Evolutionary conservation across 1,140 invertebrate species (phyloP), one percentile per base, ranked within the genome.

Genomic region (Diprion similis): DNA sequence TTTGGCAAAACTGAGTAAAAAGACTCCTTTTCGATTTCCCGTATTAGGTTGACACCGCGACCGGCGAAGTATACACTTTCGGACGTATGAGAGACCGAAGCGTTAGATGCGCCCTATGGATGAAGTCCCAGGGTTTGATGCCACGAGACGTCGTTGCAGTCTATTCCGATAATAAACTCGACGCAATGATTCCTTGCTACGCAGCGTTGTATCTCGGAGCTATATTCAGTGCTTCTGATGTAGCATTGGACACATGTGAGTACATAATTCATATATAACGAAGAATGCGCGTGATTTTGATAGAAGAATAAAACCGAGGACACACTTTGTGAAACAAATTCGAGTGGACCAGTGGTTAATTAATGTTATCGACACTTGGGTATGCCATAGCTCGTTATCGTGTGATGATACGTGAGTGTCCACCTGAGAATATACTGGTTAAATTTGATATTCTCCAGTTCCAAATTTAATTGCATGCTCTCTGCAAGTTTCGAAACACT

Each of bases 11-110:
- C 11, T 4, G 51, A 15, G 51, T 59, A 37, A 37, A 6, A 1
- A 37, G 1, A 37, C 24, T 37, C 24, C 2, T 37, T 37, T 6
- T 3, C 24, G 24, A 37, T 37, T 37, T 37, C 6, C 24, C 24
- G 24, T 37, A 3, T 7, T 73, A 91, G 90, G 82, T 91, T 46
- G 89, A 90, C 72, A 84, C 81, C 46, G 73, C 76, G 0, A 90
- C 89, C 6, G 87, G 85, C 0, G 72, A 85, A 45, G 48, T 82
- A 24, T 86, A 89, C 71, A 89, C 87, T 0, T 87, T 83, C 19
- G 76, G 46, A 10, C 84, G 84, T 1, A 83, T 89, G 1, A 74
- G 83, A 9, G 75, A 78, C 1, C 81, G 87, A 7, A 82, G 85
- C 2, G 78, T 89, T 8, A 83, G 80, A 72, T 78, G 89, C 46